Percentiles rank a stretch among this genome's conserved stretches.
Evolutionary conservation across 1,140 invertebrate genomes (phyloP).

Genomic region (Cylas formicarius): DNA sequence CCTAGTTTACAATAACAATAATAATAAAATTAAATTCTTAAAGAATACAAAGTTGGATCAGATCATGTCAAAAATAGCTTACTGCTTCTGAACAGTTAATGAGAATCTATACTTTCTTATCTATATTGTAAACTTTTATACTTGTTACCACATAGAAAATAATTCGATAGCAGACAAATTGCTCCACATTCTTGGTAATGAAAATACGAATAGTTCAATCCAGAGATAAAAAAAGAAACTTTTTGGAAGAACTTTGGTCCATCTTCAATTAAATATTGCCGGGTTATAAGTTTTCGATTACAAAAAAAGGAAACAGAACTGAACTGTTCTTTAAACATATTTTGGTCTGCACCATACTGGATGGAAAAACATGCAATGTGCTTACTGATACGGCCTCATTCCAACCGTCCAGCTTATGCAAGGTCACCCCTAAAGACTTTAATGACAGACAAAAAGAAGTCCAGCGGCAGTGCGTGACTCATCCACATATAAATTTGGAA

Average conservation of each 20-base stretch:
- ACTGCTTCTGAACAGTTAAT: no score
- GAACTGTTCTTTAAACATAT: conserved; percentile 9
- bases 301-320: neutral
- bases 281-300: neutral
- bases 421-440: conserved; percentile 9
- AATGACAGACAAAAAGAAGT: conserved; percentile 4
- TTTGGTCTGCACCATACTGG: conserved; percentile 8
- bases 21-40: no score
- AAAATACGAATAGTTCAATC: neutral
- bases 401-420: conserved; percentile 7
- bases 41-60: no score
- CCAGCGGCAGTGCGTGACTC: neutral
- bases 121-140: no score
- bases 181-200: neutral
- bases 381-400: conserved; percentile 4
- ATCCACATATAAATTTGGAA: conserved; percentile 7
- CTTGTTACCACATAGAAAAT: no score
- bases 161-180: no score
- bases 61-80: no score
- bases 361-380: conserved; percentile 10
- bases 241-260: conserved; percentile 2
- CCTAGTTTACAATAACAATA: no score
- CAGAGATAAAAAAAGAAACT: neutral
- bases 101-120: no score
- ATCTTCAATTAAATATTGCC: conserved; percentile 5